phyloP scores from a whole-genome alignment of 1,140 invertebrate genomes.

The Leptinotarsa lineolata region DNA sequence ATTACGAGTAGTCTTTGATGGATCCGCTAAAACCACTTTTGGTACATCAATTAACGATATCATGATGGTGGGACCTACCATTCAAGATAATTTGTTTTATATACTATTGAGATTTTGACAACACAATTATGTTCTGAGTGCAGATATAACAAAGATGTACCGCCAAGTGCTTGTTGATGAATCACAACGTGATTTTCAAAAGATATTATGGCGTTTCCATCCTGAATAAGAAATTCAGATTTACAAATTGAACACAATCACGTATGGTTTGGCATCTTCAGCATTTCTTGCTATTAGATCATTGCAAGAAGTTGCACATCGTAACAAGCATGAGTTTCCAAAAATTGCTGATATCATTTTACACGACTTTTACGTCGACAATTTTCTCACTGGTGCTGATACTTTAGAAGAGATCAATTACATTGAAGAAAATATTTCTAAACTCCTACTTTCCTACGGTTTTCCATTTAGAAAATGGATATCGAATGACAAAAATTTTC shows the following conservation, averaged over 20 bases:
- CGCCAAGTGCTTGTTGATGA: conserved; percentile 49
- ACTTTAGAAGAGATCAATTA: conserved; percentile 36
- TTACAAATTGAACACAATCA: conserved; percentile 40
- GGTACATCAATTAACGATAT: conserved; percentile 49
- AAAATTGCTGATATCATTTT: conserved; percentile 42
- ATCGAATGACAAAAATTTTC: conserved; percentile 30
- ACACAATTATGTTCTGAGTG: conserved; percentile 51
- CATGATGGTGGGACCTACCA: conserved; percentile 42
- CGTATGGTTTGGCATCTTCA: conserved; percentile 47
- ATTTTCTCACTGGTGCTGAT: conserved; percentile 52
- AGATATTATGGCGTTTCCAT: conserved; percentile 53
- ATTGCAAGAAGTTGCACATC: conserved; percentile 39
- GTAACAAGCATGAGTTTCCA: conserved; percentile 35
- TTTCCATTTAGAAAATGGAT: conserved; percentile 46
- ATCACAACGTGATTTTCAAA: conserved; percentile 48
- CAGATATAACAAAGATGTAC: conserved; percentile 57
- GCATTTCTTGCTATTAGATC: conserved; percentile 47
- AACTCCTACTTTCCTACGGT: conserved; percentile 33
- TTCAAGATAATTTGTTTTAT: conserved; percentile 53
- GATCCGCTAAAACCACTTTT: conserved; percentile 46
- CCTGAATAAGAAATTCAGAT: conserved; percentile 34
- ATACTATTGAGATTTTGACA: conserved; percentile 56
- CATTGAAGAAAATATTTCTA: conserved; percentile 33
- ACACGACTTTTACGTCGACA: conserved; percentile 57
- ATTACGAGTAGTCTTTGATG: conserved; percentile 51